phyloP scores from a whole-genome alignment of 1,140 invertebrate genomes.

The Nomia melanderi region DNA sequence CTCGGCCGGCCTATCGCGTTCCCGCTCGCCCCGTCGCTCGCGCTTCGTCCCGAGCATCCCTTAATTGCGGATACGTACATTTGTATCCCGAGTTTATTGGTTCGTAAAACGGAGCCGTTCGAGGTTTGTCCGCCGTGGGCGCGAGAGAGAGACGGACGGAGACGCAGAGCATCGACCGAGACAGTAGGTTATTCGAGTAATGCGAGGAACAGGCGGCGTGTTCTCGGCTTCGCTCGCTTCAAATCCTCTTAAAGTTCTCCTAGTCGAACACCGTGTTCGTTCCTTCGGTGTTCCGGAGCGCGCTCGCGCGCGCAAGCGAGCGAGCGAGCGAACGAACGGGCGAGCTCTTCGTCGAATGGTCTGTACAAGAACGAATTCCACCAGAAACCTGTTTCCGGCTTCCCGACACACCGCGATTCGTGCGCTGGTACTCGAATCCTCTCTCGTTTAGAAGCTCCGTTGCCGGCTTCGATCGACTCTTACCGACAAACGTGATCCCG shows the following conservation, averaged over 20 bases:
- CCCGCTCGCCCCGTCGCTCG: too few species aligned
- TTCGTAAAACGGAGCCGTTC: neutral
- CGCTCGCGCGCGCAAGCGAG: too few species aligned
- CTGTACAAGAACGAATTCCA: constrained; percentile 42
- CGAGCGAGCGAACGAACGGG: too few species aligned
- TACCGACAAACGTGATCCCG: constrained; percentile 49
- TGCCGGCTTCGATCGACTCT: constrained; percentile 49
- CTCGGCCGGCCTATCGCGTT: too few species aligned
- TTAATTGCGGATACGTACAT: constrained; percentile 1
- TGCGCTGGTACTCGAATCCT: constrained; percentile 19
- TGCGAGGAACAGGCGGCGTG: neutral
- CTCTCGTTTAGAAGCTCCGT: constrained; percentile 24
- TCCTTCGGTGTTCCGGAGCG: neutral
- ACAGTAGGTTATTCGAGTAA: constrained; percentile 19
- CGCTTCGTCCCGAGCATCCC: too few species aligned
- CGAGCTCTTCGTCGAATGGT: constrained; percentile 22
- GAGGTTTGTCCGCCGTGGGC: neutral
- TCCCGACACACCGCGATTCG: constrained; percentile 36
- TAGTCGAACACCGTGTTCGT: constrained; percentile 7
- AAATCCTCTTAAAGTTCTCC: constrained; percentile 14
- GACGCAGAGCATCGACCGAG: neutral
- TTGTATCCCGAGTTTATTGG: constrained; percentile 8
- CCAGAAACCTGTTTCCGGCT: constrained; percentile 57
- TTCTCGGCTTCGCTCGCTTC: neutral
- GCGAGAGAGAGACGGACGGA: neutral